Conservation (phyloP, 2,888 invertebrate genomes). For the Chaetoderma sp. region DNA sequence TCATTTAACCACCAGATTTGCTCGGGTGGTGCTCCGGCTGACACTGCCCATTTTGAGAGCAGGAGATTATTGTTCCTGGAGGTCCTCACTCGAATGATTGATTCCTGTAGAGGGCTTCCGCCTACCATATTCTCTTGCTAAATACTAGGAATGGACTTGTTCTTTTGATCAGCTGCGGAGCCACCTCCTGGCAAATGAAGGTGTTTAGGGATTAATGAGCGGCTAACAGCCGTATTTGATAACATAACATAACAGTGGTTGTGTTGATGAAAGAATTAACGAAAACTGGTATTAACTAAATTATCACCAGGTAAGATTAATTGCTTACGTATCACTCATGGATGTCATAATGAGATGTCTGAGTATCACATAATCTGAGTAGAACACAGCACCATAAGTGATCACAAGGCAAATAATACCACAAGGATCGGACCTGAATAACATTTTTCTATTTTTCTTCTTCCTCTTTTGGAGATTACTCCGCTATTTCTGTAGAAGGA, state of each 20-base stretch:
- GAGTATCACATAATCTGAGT: conserved; percentile 89
- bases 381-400: conserved; percentile 84
- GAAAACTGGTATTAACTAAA: background rate
- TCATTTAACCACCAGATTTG: too few species aligned
- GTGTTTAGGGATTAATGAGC: background rate
- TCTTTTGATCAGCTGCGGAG: too few species aligned
- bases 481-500: too few species aligned
- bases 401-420: conserved; percentile 85
- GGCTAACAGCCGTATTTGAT: background rate
- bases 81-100: too few species aligned
- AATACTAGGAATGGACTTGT: too few species aligned
- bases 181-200: background rate
- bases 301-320: background rate
- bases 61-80: too few species aligned
- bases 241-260: background rate
- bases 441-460: conserved; percentile 60
- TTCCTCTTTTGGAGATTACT: too few species aligned
- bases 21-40: too few species aligned
- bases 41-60: too few species aligned
- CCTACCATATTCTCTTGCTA: too few species aligned
- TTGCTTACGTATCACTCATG: conserved; percentile 81
- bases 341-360: conserved; percentile 85
- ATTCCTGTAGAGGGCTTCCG: background rate
- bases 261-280: background rate
- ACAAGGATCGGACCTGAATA: conserved; percentile 85